Conservation (phyloP, 2,797 vertebrate species). For the Selene dorsalis region DNA sequence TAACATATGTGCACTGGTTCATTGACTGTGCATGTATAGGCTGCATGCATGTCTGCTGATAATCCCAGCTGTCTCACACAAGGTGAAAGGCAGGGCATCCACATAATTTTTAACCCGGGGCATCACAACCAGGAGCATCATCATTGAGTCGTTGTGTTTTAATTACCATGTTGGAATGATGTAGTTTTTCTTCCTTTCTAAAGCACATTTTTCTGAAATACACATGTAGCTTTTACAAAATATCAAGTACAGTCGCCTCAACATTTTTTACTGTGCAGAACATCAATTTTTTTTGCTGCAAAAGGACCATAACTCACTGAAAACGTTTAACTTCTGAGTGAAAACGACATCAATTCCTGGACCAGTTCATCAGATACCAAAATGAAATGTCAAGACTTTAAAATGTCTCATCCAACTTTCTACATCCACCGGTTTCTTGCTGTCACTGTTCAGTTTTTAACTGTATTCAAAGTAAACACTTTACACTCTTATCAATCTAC, state of each 20-base stretch:
- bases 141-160: slow-evolving; percentile 18
- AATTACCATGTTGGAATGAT: slow-evolving; percentile 1
- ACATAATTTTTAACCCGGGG: slow-evolving; percentile 26
- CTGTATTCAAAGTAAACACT: not conserved
- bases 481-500: not conserved
- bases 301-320: not conserved
- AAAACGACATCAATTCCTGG: slow-evolving; percentile 7
- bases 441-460: not conserved
- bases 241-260: not conserved
- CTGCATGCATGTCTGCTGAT: slow-evolving; percentile 65
- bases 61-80: slow-evolving; percentile 46
- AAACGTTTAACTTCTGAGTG: not conserved
- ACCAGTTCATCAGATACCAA: not conserved
- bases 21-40: slow-evolving; percentile 36
- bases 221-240: not conserved
- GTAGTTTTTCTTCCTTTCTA: not conserved
- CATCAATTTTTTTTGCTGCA: not conserved
- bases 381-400: not conserved
- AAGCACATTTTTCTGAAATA: slow-evolving; percentile 2
- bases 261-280: not conserved
- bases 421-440: not conserved
- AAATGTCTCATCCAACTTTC: not conserved
- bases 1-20: slow-evolving; percentile 50
- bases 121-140: slow-evolving; percentile 17
- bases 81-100: slow-evolving; percentile 62